These are phyloP conservation scores for Cryptomyrus ogoouensis DNA, from an alignment of 2,113 vertebrate species.

Conservation along the genomic window DNA sequence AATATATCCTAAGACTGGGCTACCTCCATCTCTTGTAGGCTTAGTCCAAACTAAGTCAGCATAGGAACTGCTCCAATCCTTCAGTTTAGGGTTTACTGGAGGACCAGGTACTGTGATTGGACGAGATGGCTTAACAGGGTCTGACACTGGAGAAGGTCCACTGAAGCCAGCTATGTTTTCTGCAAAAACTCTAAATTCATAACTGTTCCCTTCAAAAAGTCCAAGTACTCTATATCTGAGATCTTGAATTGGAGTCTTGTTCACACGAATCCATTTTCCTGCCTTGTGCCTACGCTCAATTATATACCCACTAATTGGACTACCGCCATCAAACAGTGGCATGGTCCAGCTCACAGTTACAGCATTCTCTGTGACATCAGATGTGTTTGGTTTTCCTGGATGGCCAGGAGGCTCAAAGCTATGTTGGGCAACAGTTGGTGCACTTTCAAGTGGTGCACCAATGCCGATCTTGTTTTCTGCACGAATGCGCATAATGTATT, in stretches of 20 bases:
- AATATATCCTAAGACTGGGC: constrained; percentile 86
- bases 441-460: constrained; percentile 85
- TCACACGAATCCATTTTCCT: constrained; percentile 96
- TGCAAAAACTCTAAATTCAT: constrained; percentile 95
- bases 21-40: constrained; percentile 88
- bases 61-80: constrained; percentile 84
- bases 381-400: constrained; percentile 84
- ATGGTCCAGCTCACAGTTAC: constrained; percentile 89
- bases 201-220: constrained; percentile 89
- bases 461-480: constrained; percentile 96
- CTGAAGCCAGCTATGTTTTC: constrained; percentile 92
- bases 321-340: constrained; percentile 88
- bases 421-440: constrained; percentile 85
- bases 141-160: constrained; percentile 85
- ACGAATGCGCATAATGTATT: constrained; percentile 87
- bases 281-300: constrained; percentile 86
- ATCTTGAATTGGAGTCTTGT: constrained; percentile 86
- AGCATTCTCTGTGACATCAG: constrained; percentile 81
- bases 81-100: constrained; percentile 92
- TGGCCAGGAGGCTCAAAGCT: constrained; percentile 83
- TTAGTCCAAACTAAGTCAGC: constrained; percentile 95
- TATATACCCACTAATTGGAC: constrained; percentile 87
- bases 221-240: constrained; percentile 83
- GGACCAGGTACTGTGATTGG: constrained; percentile 83
- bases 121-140: constrained; percentile 83